Conservation (phyloP, 1,140 invertebrate species). For the Zeugodacus cucurbitae region DNA sequence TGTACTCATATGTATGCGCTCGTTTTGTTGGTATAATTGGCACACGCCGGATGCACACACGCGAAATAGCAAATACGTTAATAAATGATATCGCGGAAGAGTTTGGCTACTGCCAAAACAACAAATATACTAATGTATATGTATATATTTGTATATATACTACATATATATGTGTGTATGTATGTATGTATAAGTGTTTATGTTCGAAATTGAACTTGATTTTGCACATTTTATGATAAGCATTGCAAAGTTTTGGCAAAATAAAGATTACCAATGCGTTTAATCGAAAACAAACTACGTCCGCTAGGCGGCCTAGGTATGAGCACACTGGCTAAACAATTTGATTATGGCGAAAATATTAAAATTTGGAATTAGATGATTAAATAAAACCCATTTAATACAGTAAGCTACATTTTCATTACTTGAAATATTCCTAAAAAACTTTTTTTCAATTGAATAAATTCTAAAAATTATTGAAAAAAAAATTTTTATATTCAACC, state of each 20-base stretch:
- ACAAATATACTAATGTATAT: too few relatives aligned
- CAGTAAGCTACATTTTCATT: too few relatives aligned
- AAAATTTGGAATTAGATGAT: too few relatives aligned
- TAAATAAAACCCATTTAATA: too few relatives aligned
- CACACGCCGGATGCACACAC: conserved; percentile 44
- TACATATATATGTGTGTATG: background rate
- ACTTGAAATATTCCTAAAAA: too few relatives aligned
- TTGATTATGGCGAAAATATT: too few relatives aligned
- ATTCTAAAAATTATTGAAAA: too few relatives aligned
- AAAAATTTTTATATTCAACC: too few relatives aligned
- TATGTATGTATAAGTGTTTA: background rate
- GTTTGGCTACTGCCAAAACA: background rate
- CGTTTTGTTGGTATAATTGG: conserved; percentile 9
- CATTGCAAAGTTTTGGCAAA: background rate
- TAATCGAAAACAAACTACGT: too few relatives aligned
- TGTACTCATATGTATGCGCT: background rate
- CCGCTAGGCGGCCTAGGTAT: too few relatives aligned
- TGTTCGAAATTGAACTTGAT: background rate
- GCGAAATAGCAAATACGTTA: conserved; percentile 6
- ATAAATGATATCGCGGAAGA: conserved; percentile 14
- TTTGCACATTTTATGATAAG: background rate
- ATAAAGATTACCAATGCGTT: background rate
- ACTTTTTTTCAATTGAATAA: too few relatives aligned
- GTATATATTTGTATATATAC: background rate
- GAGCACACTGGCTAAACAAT: too few relatives aligned